Percentiles rank a stretch among this genome's conserved stretches.
These are phyloP conservation scores for Bruchidius siliquastri DNA, from an alignment of 2,888 invertebrate genomes.

Conservation along the genomic window DNA sequence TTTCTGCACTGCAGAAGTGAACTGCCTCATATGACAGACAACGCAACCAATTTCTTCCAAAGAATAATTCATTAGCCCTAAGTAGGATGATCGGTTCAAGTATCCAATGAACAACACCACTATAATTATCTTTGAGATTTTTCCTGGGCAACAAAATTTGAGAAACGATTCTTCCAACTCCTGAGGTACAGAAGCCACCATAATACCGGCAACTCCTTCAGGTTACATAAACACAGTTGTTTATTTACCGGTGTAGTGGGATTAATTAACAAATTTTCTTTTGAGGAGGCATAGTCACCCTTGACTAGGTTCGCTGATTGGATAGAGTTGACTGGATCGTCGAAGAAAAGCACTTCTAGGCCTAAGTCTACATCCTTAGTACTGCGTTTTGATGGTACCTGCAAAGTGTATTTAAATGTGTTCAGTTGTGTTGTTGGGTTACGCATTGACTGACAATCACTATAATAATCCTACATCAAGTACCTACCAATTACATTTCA, in stretches of 20 bases:
- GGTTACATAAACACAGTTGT: neutral
- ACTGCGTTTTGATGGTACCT: constrained; percentile 31
- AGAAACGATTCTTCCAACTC: neutral
- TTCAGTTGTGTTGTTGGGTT: neutral
- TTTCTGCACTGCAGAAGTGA: neutral
- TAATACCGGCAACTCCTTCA: neutral
- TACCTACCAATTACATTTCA: neutral
- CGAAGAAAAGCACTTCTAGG: constrained; percentile 44
- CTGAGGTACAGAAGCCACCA: neutral
- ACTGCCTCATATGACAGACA: neutral
- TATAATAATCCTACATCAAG: neutral
- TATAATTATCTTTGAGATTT: too few relatives aligned
- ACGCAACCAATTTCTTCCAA: neutral
- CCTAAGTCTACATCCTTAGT: constrained; percentile 38
- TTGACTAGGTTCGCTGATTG: constrained; percentile 44
- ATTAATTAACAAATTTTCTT: constrained; percentile 27
- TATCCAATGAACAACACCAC: too few relatives aligned
- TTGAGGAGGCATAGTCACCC: constrained; percentile 36
- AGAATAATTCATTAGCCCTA: too few relatives aligned
- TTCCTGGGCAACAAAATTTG: too few relatives aligned
- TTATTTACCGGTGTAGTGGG: constrained; percentile 30
- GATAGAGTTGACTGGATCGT: constrained; percentile 43
- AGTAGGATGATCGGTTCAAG: too few relatives aligned
- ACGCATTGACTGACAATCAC: neutral
- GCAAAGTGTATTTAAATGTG: constrained; percentile 24